Conservation (phyloP, 2,113 vertebrate genomes). For the Ornithorhynchus anatinus region DNA sequence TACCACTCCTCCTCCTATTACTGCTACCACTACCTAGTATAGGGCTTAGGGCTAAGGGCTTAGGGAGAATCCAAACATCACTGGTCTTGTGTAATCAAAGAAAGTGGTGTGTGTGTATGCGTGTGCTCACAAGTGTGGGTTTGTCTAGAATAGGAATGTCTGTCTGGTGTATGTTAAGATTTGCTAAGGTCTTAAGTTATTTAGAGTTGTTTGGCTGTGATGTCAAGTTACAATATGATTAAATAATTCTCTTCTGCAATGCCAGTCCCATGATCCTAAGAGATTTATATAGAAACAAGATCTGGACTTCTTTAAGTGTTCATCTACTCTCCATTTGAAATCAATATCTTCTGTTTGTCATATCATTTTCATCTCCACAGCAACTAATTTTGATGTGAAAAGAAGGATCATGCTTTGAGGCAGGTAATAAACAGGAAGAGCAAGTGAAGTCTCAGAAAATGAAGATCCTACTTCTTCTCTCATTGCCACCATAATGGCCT, state of each 20-base stretch:
- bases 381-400: rapidly evolving
- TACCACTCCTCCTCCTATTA: too few relatives aligned
- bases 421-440: rapidly evolving
- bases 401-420: rapidly evolving
- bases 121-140: rapidly evolving
- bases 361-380: not conserved
- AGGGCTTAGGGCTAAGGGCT: too few relatives aligned
- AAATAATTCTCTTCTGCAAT: rapidly evolving
- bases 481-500: not conserved
- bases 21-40: too few relatives aligned
- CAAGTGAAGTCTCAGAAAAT: rapidly evolving
- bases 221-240: rapidly evolving
- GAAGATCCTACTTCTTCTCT: not conserved
- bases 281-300: rapidly evolving
- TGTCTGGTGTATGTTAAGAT: too few relatives aligned
- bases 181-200: too few relatives aligned
- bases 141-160: too few relatives aligned
- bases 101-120: too few relatives aligned
- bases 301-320: not conserved
- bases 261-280: rapidly evolving
- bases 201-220: rapidly evolving
- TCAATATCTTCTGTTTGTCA: rapidly evolving
- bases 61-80: too few relatives aligned
- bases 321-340: rapidly evolving
- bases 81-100: too few relatives aligned